Evolutionary conservation across 2,113 vertebrate genomes (phyloP), one percentile per base, ranked within the genome.

Genomic region (Falcunculus frontatus): DNA sequence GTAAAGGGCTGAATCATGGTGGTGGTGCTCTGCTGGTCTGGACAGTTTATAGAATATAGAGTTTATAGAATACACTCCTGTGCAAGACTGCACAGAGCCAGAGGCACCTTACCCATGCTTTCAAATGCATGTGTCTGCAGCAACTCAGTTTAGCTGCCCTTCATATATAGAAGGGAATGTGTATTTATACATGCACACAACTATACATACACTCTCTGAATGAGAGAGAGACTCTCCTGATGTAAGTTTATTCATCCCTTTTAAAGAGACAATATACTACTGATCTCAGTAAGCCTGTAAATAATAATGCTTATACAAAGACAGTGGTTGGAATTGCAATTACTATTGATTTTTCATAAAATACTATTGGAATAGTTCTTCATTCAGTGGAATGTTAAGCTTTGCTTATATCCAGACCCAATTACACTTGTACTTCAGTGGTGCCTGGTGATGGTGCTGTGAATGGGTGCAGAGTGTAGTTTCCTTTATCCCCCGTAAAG

Each of bases 261-360:
- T 86, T 86, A 83, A 73, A 47, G 44, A 79, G 53, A 37, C 56
- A 70, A 49, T 68, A 42, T 63, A 44, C 53, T 68, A 55, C 49
- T 76, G 73, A 67, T 77, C 59, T 89, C 42, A 33, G 49, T 64
- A 18, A 62, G 76, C 59, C 19, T 62, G 63, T 84, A 92, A 68
- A 79, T 85, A 67, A 72, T 44, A 80, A 64, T 27, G 69, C 26
- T 75, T 83, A 64, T 44, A 55, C 32, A 44, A 67, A 69, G 57
- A 12, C 37, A 52, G 85, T 56, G 30, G 64, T 92, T 94, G 55
- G 68, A 86, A 74, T 91, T 81, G 87, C 63, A 77, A n/a, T 92
- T 96, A 53, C 76, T 73, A 89, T 88, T 90, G 91, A 69, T 86
- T 87, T 90, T 90, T 90, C 32, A 74, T 95, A 53, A 89, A 91